These are phyloP conservation scores for Caradrina clavipalpis DNA, from an alignment of 2,888 invertebrate species.

Conservation along the genomic window DNA sequence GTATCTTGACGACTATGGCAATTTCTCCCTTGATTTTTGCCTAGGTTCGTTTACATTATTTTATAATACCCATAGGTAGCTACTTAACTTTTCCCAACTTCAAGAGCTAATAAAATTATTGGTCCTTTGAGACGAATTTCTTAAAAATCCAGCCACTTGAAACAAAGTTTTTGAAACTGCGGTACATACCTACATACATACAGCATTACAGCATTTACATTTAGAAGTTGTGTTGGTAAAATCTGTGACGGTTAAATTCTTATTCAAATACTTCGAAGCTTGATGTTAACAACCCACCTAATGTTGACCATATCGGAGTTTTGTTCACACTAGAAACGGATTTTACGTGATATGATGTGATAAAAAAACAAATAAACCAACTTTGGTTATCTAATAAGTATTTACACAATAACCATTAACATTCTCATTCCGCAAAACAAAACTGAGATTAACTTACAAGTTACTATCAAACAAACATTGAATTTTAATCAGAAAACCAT, in stretches of 20 bases:
- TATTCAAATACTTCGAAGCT: conserved; percentile 24
- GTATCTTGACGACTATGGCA: neutral
- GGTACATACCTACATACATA: neutral
- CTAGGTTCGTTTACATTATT: neutral
- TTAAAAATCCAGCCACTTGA: neutral
- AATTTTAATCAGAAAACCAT: conserved; percentile 43
- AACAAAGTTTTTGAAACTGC: conserved; percentile 1
- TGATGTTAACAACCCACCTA: conserved; percentile 12
- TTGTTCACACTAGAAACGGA: conserved; percentile 32
- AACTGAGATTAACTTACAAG: conserved; percentile 28
- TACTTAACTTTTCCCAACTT: neutral
- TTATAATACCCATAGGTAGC: neutral
- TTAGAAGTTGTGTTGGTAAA: neutral
- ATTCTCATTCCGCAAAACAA: conserved; percentile 26
- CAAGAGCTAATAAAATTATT: neutral
- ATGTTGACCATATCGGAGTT: conserved; percentile 38
- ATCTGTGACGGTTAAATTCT: conserved; percentile 16
- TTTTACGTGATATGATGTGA: conserved; percentile 11
- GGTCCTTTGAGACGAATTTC: neutral
- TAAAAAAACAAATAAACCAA: conserved; percentile 37
- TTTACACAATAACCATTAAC: conserved; percentile 31
- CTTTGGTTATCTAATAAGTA: conserved; percentile 21
- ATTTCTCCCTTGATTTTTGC: neutral
- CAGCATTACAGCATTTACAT: neutral
- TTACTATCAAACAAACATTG: conserved; percentile 31